Percentiles rank a stretch among this genome's conserved stretches.
Conservation (phyloP, 2,797 vertebrate species). For the Pterois miles region DNA sequence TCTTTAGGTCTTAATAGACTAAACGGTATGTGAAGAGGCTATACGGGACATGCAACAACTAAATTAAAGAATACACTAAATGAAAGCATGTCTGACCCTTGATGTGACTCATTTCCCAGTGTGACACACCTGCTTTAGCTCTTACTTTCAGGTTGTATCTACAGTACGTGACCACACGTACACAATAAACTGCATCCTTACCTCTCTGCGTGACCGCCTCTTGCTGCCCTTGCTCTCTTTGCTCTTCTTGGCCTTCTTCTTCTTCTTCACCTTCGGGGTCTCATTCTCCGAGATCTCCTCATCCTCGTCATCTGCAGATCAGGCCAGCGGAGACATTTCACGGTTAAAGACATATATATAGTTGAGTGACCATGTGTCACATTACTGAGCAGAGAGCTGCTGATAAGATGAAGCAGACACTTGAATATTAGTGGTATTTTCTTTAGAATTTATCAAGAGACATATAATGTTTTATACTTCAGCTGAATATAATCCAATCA, state of each 20-base stretch:
- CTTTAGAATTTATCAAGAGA: too few relatives aligned
- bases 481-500: too few relatives aligned
- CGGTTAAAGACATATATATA: background rate
- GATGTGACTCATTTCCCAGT: too few relatives aligned
- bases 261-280: constrained; percentile 96
- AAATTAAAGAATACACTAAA: too few relatives aligned
- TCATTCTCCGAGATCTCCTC: constrained; percentile 95
- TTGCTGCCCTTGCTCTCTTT: constrained; percentile 95
- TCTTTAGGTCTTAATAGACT: too few relatives aligned
- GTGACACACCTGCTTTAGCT: too few relatives aligned
- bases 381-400: background rate
- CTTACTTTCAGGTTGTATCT: background rate
- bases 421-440: too few relatives aligned
- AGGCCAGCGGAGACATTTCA: constrained; percentile 7
- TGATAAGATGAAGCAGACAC: too few relatives aligned
- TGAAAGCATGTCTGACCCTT: too few relatives aligned
- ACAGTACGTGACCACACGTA: background rate
- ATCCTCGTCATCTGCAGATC: constrained; percentile 89
- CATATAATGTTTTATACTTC: too few relatives aligned
- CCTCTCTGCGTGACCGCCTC: constrained; percentile 95
- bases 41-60: too few relatives aligned
- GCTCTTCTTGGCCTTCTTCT: constrained; percentile 97
- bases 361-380: background rate
- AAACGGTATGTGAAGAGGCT: too few relatives aligned
- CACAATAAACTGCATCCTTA: constrained; percentile 36